Base-by-base conservation (phyloP, 2,797 vertebrate genomes). In the Huso huso region DNA sequence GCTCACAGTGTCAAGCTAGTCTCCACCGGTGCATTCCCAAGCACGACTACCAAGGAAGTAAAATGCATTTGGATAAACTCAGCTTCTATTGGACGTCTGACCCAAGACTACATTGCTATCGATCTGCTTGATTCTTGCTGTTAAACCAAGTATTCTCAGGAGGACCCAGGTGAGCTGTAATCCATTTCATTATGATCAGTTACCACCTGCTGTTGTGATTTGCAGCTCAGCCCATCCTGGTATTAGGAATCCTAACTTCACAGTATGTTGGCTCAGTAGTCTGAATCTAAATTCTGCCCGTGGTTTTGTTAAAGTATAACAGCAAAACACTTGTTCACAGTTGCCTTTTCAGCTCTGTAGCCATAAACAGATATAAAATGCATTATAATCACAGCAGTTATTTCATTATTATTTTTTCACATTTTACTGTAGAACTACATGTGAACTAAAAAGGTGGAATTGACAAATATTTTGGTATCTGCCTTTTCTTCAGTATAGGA, bases 51-150 rank as follows among this genome's bases (percentile, higher is more conserved):
- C 55, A 66, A 70, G 67, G 72, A 69, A 78, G 67, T 74, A 72
- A 70, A 70, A 73, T 65, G 70, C 80, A 84, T 70, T 73, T 23
- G 76, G 73, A 63, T 80, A 77, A 74, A 66, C 68, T 73, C 72
- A 79, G 77, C 84, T 80, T 72, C 63, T 82, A 79, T 75, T 80
- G 73, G 76, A 80, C 80, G 80, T 74, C 84, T 78, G 83, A 83
- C 81, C 84, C 79, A 1, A 0, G 77, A 78, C 75, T 76, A 75
- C 85, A 83, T 61, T 66, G 78, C 80, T 76, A 79, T 72, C 74
- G 76, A 83, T 80, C 78, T 65, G n/a, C 72, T 68, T 52, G 73
- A 80, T 71, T 78, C 81, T 77, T 74, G 78, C 72, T 82, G 79
- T 78, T 82, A 79, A 81, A 79, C 76, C 72, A 65, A 73, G 81